A percentile compares a stretch with the other conserved stretches of the same genome.
These are phyloP conservation scores for Alviniconcha marisindica DNA, from an alignment of 1,140 invertebrate genomes.

Conservation along the genomic window DNA sequence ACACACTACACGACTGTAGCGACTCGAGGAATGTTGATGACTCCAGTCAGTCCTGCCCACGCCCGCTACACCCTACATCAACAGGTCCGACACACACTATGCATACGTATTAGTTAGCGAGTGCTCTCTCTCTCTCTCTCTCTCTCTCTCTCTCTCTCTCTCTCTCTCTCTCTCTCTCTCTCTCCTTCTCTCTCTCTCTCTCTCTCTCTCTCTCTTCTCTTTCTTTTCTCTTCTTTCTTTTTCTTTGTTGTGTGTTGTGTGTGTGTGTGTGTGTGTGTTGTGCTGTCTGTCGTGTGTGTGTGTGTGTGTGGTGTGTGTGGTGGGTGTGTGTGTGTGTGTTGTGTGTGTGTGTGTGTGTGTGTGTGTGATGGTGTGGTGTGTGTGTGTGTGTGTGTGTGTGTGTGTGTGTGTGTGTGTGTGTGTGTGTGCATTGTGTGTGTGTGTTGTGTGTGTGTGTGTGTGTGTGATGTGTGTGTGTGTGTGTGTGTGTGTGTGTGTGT, in stretches of 20 bases:
- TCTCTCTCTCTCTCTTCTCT: conserved; percentile 33
- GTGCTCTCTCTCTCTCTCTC: conserved; percentile 22
- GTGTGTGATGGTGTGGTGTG: neutral
- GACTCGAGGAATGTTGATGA: neutral
- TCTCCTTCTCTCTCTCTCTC: neutral
- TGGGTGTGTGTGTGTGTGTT: conserved; percentile 26
- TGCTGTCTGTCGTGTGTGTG: neutral
- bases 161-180: neutral
- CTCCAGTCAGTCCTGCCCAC: neutral
- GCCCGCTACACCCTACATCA: neutral
- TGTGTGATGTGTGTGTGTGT: neutral
- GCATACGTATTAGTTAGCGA: neutral
- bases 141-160: conserved; percentile 18
- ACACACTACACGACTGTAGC: neutral
- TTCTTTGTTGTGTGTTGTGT: neutral
- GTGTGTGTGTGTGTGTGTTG: neutral
- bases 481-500: neutral
- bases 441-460: neutral
- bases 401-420: neutral
- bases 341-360: conserved; percentile 16
- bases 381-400: neutral
- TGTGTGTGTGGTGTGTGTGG: conserved; percentile 20
- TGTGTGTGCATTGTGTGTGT: neutral
- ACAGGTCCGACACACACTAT: neutral
- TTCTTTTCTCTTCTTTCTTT: neutral